Percentiles rank a stretch among this genome's conserved stretches.
Conservation (phyloP, 2,797 vertebrate genomes). For the Thaleichthys pacificus region DNA sequence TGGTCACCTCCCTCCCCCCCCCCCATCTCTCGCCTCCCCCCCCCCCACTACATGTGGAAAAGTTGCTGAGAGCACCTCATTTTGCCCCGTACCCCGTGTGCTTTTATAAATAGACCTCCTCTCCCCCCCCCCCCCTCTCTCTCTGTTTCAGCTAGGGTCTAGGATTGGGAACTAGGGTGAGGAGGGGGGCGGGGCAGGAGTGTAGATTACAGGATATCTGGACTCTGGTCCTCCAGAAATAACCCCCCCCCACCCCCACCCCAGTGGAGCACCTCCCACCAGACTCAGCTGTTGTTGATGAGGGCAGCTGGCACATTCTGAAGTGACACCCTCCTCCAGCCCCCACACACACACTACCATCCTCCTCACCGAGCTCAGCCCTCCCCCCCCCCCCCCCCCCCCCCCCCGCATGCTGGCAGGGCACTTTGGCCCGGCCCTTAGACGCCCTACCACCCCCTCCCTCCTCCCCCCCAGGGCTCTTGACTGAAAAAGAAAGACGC, state of each 20-base stretch:
- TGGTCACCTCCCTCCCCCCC: no score
- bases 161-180: slow-evolving; percentile 3
- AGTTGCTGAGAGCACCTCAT: slow-evolving; percentile 71
- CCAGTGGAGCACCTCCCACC: slow-evolving; percentile 33
- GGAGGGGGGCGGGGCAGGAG: slow-evolving; percentile 39
- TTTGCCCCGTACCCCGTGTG: slow-evolving; percentile 69
- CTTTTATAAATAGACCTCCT: slow-evolving; percentile 77
- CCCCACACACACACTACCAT: neutral
- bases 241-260: slow-evolving; percentile 46
- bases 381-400: neutral
- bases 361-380: slow-evolving; percentile 19
- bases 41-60: slow-evolving; percentile 42
- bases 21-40: neutral
- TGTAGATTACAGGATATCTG: slow-evolving; percentile 76
- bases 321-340: slow-evolving; percentile 40
- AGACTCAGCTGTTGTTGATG: slow-evolving; percentile 73
- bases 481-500: neutral
- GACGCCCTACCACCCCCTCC: neutral
- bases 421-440: slow-evolving; percentile 34
- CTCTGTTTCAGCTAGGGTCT: no score
- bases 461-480: neutral
- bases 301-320: slow-evolving; percentile 70
- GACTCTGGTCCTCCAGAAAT: slow-evolving; percentile 71
- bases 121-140: slow-evolving; percentile 31
- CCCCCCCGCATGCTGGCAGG: slow-evolving; percentile 43